phyloP scores from a whole-genome alignment of 2,888 invertebrate species.

The Fragum sueziense region DNA sequence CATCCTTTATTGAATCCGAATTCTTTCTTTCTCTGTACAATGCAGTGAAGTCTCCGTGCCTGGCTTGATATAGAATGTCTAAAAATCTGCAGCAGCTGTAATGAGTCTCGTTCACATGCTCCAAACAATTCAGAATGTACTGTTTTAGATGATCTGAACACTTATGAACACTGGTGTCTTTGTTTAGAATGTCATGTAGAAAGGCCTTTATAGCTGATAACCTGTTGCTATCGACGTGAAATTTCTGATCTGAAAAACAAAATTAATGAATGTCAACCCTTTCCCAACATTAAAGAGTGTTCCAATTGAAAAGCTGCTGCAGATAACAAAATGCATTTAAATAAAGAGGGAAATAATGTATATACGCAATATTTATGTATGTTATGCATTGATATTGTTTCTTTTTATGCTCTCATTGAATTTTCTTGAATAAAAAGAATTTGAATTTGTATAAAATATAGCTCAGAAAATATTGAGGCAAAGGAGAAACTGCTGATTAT shows the following conservation, averaged over 20 bases:
- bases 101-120: slow-evolving; percentile 12
- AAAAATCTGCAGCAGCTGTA: slow-evolving; percentile 35
- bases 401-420: too few relatives aligned
- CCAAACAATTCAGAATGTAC: slow-evolving; percentile 14
- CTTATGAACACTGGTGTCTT: background rate
- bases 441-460: too few relatives aligned
- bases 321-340: too few relatives aligned
- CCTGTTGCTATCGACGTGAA: background rate
- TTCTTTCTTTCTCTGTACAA: slow-evolving; percentile 25
- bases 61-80: slow-evolving; percentile 30
- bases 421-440: too few relatives aligned
- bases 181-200: background rate
- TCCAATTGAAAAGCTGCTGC: too few relatives aligned
- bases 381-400: too few relatives aligned
- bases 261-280: background rate
- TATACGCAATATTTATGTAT: too few relatives aligned
- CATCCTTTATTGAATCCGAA: slow-evolving; percentile 15
- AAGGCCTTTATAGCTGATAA: background rate
- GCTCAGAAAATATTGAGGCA: too few relatives aligned
- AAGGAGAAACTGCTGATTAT: too few relatives aligned
- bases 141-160: background rate
- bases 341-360: too few relatives aligned
- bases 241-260: background rate
- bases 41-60: slow-evolving; percentile 21
- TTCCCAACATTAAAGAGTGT: too few relatives aligned